Evolutionary conservation across 2,797 vertebrate species (phyloP).

Genomic region (Chelon labrosus): DNA sequence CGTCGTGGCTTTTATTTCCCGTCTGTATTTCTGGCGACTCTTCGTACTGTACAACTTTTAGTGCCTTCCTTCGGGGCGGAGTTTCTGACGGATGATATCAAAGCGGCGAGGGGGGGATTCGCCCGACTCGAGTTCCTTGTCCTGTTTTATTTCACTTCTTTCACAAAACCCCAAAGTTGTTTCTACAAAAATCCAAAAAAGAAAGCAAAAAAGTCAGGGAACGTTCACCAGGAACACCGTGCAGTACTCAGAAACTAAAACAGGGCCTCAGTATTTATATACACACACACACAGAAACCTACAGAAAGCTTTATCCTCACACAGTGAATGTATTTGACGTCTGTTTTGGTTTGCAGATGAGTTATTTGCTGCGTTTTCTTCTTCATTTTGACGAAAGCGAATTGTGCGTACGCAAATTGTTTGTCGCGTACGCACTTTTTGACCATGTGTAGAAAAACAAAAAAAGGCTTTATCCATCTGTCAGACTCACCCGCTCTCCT

Average conservation of each 20-base stretch:
- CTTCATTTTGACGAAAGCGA: constrained; percentile 35
- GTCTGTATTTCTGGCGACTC: constrained; percentile 65
- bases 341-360: constrained; percentile 38
- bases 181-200: constrained; percentile 68
- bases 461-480: no score
- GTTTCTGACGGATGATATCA: constrained; percentile 53
- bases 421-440: neutral
- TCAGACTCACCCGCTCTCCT: no score
- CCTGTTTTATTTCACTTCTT: neutral
- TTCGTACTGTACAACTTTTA: constrained; percentile 77
- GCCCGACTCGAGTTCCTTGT: constrained; percentile 32
- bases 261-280: constrained; percentile 36
- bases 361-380: constrained; percentile 31
- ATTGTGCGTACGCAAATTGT: no score
- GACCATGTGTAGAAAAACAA: no score
- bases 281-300: constrained; percentile 4
- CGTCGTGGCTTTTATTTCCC: constrained; percentile 59
- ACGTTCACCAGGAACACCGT: constrained; percentile 60
- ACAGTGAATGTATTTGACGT: constrained; percentile 80
- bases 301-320: constrained; percentile 82
- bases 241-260: constrained; percentile 45
- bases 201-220: constrained; percentile 73
- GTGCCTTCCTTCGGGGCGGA: constrained; percentile 76
- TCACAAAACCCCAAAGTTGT: constrained; percentile 54
- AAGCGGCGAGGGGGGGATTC: constrained; percentile 27